These are phyloP conservation scores for Drosophila formosana DNA, from an alignment of 2,888 invertebrate species.

Conservation along the genomic window DNA sequence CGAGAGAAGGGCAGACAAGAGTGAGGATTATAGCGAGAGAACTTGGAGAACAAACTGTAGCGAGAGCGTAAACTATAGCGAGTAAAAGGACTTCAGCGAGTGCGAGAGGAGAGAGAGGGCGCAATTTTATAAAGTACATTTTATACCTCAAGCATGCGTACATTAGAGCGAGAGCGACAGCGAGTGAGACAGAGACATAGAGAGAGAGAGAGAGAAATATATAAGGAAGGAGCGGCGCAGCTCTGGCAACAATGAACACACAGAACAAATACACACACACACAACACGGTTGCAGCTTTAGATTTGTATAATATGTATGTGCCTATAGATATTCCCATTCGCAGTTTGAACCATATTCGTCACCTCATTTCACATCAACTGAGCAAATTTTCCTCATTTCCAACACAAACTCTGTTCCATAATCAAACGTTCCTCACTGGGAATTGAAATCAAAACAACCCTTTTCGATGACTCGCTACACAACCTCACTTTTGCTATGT, in stretches of 20 bases:
- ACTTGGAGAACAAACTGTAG: not conserved
- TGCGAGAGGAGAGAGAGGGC: not conserved
- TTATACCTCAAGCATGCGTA: slow-evolving; percentile 49
- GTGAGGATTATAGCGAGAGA: not conserved
- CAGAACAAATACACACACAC: not conserved
- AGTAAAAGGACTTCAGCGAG: not conserved
- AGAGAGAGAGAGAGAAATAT: not conserved
- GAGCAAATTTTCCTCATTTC: not conserved
- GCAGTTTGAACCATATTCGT: not conserved
- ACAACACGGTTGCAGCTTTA: not conserved
- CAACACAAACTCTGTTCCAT: not conserved
- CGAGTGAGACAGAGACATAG: not conserved
- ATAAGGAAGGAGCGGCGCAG: not conserved
- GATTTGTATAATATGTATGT: not conserved
- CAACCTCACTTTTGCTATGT: slow-evolving; percentile 16
- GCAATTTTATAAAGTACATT: slow-evolving; percentile 38
- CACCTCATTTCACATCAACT: too few relatives aligned
- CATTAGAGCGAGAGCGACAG: slow-evolving; percentile 26
- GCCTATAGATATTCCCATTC: not conserved
- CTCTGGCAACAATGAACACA: not conserved
- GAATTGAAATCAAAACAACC: not conserved
- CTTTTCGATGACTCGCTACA: not conserved
- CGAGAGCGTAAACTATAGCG: not conserved
- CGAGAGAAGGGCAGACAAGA: too few relatives aligned
- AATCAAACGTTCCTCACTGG: not conserved